A percentile compares a stretch with the other conserved stretches of the same genome.
Conservation (phyloP, 2,113 vertebrate species). For the Stictonetta naevosa region DNA sequence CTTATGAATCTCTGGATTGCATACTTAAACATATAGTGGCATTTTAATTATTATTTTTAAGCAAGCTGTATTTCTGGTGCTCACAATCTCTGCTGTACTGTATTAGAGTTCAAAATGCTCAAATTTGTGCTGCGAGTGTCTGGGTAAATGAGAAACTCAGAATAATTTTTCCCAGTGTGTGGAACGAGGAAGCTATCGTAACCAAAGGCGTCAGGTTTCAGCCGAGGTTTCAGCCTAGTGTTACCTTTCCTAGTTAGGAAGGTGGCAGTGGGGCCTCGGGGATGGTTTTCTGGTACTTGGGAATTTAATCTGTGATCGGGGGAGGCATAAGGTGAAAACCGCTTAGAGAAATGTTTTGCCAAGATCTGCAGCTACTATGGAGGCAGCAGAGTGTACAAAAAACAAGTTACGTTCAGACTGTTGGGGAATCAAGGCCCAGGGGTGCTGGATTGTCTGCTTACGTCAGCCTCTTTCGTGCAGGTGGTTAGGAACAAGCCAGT, state of each 20-base stretch:
- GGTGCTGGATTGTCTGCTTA: not conserved
- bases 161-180: rapidly evolving
- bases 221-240: not conserved
- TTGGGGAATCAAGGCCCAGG: not conserved
- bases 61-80: not conserved
- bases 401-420: not conserved
- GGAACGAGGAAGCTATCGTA: no score
- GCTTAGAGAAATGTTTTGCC: not conserved
- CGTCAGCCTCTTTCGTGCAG: conserved; percentile 62
- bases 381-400: not conserved
- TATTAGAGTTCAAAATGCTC: not conserved
- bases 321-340: not conserved
- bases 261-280: no score
- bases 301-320: not conserved
- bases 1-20: not conserved
- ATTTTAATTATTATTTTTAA: not conserved
- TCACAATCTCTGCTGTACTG: not conserved
- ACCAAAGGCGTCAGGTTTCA: not conserved
- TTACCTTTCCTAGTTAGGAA: not conserved
- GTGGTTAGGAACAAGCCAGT: conserved; percentile 96
- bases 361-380: not conserved
- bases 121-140: not conserved
- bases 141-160: not conserved
- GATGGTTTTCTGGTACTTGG: not conserved
- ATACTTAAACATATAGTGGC: not conserved